Evolutionary conservation across 1,140 invertebrate species (phyloP).

Genomic region (Armadillidium nasatum): DNA sequence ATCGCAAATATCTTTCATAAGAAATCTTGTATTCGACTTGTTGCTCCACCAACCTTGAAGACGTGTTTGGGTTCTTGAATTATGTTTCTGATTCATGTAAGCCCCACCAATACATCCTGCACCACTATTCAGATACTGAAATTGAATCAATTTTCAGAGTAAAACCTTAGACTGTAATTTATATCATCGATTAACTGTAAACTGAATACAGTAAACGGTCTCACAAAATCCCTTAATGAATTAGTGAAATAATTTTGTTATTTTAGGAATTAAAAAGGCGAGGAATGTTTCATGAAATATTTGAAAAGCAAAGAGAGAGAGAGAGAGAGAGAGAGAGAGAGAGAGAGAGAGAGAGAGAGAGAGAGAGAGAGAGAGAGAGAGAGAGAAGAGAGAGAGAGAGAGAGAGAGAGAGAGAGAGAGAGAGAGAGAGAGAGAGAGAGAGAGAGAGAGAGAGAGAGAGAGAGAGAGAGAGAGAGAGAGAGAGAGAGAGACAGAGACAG

Average conservation of each 20-base stretch:
- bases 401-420: background rate
- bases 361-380: background rate
- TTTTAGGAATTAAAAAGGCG: background rate
- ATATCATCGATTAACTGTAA: background rate
- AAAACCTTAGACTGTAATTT: background rate
- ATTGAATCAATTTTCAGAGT: slow-evolving; percentile 5
- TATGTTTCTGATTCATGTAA: slow-evolving; percentile 54
- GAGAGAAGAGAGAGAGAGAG: background rate
- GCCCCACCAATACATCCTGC: slow-evolving; percentile 57
- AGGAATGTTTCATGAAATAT: background rate
- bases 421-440: background rate
- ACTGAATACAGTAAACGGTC: background rate
- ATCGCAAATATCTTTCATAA: slow-evolving; percentile 51
- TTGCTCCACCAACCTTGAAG: slow-evolving; percentile 52
- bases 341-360: background rate
- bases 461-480: background rate
- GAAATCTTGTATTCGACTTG: slow-evolving; percentile 45
- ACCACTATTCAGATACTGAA: slow-evolving; percentile 58
- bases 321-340: background rate
- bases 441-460: background rate
- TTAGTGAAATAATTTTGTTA: background rate
- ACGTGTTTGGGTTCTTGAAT: slow-evolving; percentile 46
- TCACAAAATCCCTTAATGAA: background rate
- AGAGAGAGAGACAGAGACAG: background rate
- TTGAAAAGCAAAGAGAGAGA: background rate